Percentiles rank a stretch among this genome's conserved stretches.
These are phyloP conservation scores for Propithecus perrieri DNA, from an alignment of 2,797 vertebrate genomes.

Conservation along the genomic window DNA sequence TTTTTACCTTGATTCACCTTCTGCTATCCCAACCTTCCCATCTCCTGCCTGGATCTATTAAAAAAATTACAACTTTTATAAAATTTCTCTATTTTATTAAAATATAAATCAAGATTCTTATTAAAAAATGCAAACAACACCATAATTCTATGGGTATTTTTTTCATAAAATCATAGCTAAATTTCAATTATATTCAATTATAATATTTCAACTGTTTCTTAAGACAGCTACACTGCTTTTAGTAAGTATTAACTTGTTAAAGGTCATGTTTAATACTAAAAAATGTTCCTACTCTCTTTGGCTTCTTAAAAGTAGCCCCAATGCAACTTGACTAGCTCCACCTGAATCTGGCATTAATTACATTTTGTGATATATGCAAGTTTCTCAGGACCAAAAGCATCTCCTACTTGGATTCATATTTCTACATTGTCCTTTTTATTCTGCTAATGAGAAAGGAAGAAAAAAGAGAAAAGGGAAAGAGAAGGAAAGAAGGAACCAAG, in stretches of 20 bases:
- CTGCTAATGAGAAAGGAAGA: neutral
- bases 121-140: neutral
- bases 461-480: neutral
- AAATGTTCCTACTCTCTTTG: neutral
- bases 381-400: neutral
- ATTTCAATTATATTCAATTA: slow-evolving; percentile 37
- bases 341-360: neutral
- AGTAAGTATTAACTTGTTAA: neutral
- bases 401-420: neutral
- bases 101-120: neutral
- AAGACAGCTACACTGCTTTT: neutral
- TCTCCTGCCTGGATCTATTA: neutral
- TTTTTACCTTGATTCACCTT: neutral
- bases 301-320: neutral
- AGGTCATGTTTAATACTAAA: neutral
- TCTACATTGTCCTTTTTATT: neutral
- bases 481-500: neutral
- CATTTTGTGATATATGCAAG: neutral
- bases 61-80: neutral
- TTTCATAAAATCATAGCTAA: neutral
- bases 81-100: neutral
- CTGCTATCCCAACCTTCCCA: neutral
- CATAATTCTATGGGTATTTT: neutral
- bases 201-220: neutral
- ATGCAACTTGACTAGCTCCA: neutral